phyloP scores from a whole-genome alignment of 2,797 vertebrate species.

The Coranthus polyacanthus region DNA sequence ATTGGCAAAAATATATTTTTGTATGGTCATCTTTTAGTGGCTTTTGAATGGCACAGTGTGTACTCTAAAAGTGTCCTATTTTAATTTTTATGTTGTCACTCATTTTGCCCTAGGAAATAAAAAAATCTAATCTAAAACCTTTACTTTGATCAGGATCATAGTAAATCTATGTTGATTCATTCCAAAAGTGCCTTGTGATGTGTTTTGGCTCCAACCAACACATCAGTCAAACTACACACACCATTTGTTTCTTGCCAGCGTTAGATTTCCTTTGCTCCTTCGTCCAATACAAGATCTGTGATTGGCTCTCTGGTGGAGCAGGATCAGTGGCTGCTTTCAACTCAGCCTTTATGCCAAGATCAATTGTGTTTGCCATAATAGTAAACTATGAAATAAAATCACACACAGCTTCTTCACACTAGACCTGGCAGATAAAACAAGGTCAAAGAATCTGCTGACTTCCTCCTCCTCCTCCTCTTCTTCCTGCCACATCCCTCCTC shows the following conservation, averaged over 20 bases:
- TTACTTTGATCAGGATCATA: too few species aligned
- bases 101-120: too few species aligned
- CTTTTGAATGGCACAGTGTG: too few species aligned
- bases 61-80: too few species aligned
- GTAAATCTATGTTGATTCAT: too few species aligned
- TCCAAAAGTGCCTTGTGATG: too few species aligned
- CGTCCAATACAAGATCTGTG: background rate
- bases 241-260: background rate
- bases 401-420: conserved; percentile 14
- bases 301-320: background rate
- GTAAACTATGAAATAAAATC: conserved; percentile 18
- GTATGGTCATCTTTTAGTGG: too few species aligned
- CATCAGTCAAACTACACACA: too few species aligned
- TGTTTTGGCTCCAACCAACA: too few species aligned
- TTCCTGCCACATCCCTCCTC: background rate
- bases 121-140: too few species aligned
- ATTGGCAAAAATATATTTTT: too few species aligned
- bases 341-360: conserved; percentile 4
- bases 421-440: conserved; percentile 37
- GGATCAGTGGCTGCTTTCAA: conserved; percentile 9
- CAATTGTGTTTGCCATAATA: background rate
- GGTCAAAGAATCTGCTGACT: conserved; percentile 45
- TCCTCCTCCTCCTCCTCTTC: conserved; percentile 16
- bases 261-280: background rate
- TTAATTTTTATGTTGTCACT: too few species aligned